Evolutionary conservation across 2,113 vertebrate genomes (phyloP).

Genomic region (Erinaceus europaeus): DNA sequence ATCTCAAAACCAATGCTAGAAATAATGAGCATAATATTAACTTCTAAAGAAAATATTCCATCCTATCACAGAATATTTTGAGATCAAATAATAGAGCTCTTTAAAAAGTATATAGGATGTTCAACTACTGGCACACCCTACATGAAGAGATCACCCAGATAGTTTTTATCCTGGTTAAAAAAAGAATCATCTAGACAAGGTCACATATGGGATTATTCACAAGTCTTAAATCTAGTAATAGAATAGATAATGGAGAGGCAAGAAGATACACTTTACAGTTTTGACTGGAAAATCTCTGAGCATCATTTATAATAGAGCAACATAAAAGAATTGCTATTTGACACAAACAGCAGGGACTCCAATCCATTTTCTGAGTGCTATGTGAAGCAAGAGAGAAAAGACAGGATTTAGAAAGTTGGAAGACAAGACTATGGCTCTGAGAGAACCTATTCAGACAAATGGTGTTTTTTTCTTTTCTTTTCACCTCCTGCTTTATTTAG

Average conservation of each 20-base stretch:
- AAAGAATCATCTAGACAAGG: conserved; percentile 47
- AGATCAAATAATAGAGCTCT: conserved; percentile 55
- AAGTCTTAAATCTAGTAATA: conserved; percentile 56
- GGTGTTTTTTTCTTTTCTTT: neutral
- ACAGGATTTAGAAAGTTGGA: conserved; percentile 26
- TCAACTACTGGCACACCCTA: neutral
- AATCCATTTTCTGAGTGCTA: conserved; percentile 8
- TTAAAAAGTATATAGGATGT: conserved; percentile 30
- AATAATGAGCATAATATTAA: conserved; percentile 32
- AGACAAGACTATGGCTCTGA: neutral
- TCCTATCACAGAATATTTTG: conserved; percentile 43
- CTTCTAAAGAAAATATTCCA: conserved; percentile 45
- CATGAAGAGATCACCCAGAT: conserved; percentile 14
- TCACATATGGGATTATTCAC: conserved; percentile 45
- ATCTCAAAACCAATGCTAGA: neutral
- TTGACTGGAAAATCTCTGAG: conserved; percentile 57
- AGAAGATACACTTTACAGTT: conserved; percentile 49
- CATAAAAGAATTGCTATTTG: conserved; percentile 44
- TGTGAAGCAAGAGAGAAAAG: conserved; percentile 6
- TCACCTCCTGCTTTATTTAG: neutral
- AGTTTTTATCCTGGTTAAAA: conserved; percentile 45
- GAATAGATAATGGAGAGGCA: conserved; percentile 34
- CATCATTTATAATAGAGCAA: conserved; percentile 29
- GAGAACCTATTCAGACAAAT: neutral
- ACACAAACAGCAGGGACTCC: conserved; percentile 27